A percentile compares a stretch with the other conserved stretches of the same genome.
Conservation (phyloP, 2,888 invertebrate species). For the Acanthopleura granulata region DNA sequence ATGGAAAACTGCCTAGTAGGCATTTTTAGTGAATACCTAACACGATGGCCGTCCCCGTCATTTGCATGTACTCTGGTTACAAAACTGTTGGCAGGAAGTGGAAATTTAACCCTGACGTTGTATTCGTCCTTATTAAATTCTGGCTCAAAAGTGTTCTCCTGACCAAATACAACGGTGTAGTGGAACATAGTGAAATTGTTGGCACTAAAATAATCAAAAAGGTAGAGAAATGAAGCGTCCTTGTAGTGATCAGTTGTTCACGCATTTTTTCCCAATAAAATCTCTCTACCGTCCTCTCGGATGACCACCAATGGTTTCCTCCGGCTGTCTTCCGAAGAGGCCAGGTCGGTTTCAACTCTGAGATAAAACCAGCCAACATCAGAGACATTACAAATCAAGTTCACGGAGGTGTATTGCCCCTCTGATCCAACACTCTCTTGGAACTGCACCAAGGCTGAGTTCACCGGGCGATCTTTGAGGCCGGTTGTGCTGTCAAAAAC, state of each 20-base stretch:
- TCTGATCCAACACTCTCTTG: neutral
- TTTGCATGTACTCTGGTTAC: constrained; percentile 15
- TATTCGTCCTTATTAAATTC: constrained; percentile 18
- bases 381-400: constrained; percentile 19
- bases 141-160: constrained; percentile 29
- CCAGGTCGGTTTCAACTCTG: constrained; percentile 31
- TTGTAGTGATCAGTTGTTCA: constrained; percentile 35
- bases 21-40: constrained; percentile 6
- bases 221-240: constrained; percentile 30
- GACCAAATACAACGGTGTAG: constrained; percentile 30
- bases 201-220: constrained; percentile 28
- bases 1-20: constrained; percentile 9
- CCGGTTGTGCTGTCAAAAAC: constrained; percentile 38
- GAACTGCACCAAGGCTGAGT: constrained; percentile 19
- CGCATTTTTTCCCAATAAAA: constrained; percentile 31
- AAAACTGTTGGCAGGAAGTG: no score
- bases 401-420: constrained; percentile 24
- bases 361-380: constrained; percentile 27
- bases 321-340: constrained; percentile 4
- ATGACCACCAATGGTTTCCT: constrained; percentile 22
- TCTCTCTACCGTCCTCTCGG: constrained; percentile 23
- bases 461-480: constrained; percentile 22
- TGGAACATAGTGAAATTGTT: neutral
- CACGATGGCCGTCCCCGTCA: constrained; percentile 26
- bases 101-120: neutral